Evolutionary conservation across 2,113 vertebrate genomes (phyloP).

Genomic region (Athene cunicularia): DNA sequence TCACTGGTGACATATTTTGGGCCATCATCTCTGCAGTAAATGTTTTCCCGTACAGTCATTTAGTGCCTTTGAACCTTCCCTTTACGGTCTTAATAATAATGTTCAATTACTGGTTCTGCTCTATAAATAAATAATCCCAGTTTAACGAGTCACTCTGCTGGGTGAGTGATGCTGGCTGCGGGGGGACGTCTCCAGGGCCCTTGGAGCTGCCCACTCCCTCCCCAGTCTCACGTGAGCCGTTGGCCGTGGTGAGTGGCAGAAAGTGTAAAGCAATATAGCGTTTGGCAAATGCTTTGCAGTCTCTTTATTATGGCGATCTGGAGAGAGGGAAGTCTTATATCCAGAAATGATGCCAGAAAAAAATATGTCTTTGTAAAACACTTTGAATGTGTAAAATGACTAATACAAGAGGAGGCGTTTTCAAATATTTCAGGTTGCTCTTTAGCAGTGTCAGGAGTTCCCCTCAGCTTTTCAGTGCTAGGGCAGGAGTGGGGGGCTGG

Average conservation of each 20-base stretch:
- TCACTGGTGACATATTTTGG: constrained; percentile 39
- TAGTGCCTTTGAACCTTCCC: background rate
- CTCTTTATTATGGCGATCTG: background rate
- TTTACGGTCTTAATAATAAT: constrained; percentile 28
- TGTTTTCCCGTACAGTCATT: constrained; percentile 7
- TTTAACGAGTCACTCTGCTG: background rate
- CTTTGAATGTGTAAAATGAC: background rate
- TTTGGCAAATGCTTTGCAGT: background rate
- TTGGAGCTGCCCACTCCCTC: rapidly evolving
- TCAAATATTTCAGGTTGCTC: background rate
- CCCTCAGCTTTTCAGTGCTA: background rate
- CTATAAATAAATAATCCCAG: constrained; percentile 36
- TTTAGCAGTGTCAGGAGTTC: background rate
- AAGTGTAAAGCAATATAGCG: background rate
- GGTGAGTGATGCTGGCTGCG: background rate
- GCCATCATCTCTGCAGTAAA: constrained; percentile 39
- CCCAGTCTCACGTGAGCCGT: rapidly evolving
- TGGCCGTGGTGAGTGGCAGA: background rate
- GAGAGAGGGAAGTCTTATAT: background rate
- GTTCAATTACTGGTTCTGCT: constrained; percentile 7
- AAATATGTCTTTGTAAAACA: background rate
- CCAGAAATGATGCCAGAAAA: background rate
- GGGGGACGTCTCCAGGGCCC: background rate
- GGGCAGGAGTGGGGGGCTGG: background rate
- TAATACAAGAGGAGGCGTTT: background rate